Base-by-base conservation (phyloP, 2,888 invertebrate species). In the Callyntrura guangdongensis region DNA sequence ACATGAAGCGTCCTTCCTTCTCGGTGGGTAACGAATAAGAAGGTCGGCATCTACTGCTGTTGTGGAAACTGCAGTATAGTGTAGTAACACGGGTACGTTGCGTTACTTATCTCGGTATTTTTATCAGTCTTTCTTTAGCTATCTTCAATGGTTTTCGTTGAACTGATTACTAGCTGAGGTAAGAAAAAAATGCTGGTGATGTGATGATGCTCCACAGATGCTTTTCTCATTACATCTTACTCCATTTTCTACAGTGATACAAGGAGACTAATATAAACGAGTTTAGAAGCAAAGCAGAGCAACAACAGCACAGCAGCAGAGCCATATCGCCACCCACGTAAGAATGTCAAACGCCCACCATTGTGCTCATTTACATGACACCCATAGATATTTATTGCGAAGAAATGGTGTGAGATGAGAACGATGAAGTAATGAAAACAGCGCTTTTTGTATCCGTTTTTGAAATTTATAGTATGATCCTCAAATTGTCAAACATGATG, bases 331-430 rank as follows among this genome's bases (percentile, higher is more conserved):
- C 81, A 81, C 81, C 81, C 81, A 81, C 81, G 81, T 81, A 81
- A 9, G 81, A 45, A 81, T 81, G 36, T 56, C 81, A 17, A n/a
- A 81, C 81, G 81, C 81, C 81, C 81, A 81, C 81, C 81, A 59
- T 81, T 81, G 81, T 81, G 81, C 81, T 36, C 81, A 81, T 81
- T 81, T 81, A 27, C 3, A 56, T 81, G 81, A 81, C 81, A 79
- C 11, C 36, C 1, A 0, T 8, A 45, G 45, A 81, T 81, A 81
- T 81, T 81, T 81, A 81, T 81, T 56, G 59, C 36, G 25, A n/a
- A 1, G 59, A 59, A 59, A 8, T 81, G 81, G 56, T 56, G 20
- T 36, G n/a, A 81, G 56, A 25, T 36, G n/a, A 81, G 56, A 25
- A 56, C 27, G n/a, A 36, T 0, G 36, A 79, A 22, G 9, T 27